These are phyloP conservation scores for Ochropleura plecta DNA, from an alignment of 2,888 invertebrate species.

Conservation along the genomic window DNA sequence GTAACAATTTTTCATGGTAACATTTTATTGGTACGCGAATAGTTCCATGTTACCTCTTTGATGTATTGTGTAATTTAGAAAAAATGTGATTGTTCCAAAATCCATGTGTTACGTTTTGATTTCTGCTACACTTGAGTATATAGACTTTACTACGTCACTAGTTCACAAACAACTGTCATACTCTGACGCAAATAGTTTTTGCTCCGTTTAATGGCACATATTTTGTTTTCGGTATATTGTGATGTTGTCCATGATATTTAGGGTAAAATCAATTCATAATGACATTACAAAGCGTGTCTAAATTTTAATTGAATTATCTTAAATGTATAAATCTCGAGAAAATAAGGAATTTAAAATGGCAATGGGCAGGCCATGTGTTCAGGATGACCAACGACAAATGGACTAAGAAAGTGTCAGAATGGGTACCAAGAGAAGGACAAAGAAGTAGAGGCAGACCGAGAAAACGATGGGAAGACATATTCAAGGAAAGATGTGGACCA, in stretches of 20 bases:
- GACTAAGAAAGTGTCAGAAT: too few relatives aligned
- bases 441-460: too few relatives aligned
- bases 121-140: constrained; percentile 56
- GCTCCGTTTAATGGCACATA: constrained; percentile 1
- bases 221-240: constrained; percentile 17
- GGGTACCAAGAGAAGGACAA: too few relatives aligned
- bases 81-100: constrained; percentile 21
- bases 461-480: too few relatives aligned
- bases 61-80: constrained; percentile 1
- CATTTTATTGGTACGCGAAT: neutral
- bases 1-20: neutral
- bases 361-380: too few relatives aligned
- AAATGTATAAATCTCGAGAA: too few relatives aligned
- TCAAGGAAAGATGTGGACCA: too few relatives aligned
- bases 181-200: neutral
- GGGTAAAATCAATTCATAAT: constrained; percentile 1
- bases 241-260: constrained; percentile 13
- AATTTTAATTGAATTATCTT: constrained; percentile 7
- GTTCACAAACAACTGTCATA: neutral
- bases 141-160: constrained; percentile 57
- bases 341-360: too few relatives aligned
- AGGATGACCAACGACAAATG: too few relatives aligned
- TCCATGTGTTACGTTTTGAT: constrained; percentile 34
- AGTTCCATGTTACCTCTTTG: neutral
- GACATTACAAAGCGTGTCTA: constrained; percentile 5